Conservation (phyloP, 2,797 vertebrate species). For the Trachops cirrhosus region DNA sequence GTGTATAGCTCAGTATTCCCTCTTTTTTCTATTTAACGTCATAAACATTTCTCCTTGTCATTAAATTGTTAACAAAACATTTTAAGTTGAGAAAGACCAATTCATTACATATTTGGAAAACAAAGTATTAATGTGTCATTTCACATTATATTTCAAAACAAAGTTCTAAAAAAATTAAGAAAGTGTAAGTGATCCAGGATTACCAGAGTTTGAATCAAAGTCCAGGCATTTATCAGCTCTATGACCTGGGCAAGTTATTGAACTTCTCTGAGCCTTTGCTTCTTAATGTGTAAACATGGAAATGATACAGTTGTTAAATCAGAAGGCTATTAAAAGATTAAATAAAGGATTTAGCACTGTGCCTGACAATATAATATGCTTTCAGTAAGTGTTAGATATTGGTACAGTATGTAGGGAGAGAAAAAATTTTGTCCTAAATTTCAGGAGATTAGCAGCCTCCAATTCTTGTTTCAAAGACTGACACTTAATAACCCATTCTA, state of each 20-base stretch:
- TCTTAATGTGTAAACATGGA: neutral
- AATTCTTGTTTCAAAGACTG: neutral
- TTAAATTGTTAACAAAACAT: neutral
- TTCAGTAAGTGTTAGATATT: neutral
- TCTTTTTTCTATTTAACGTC: neutral
- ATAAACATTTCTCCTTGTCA: neutral
- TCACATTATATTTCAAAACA: neutral
- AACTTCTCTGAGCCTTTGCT: neutral
- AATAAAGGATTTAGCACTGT: neutral
- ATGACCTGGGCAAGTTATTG: neutral
- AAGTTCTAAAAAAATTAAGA: neutral
- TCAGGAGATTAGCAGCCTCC: neutral
- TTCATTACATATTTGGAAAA: neutral
- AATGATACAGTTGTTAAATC: neutral
- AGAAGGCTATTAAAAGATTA: neutral
- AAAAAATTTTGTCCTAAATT: neutral
- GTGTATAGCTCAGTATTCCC: neutral
- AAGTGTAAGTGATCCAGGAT: neutral
- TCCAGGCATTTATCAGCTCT: neutral
- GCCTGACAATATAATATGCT: neutral
- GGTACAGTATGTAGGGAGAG: neutral
- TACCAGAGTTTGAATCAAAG: neutral
- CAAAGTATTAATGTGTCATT: slow-evolving; percentile 7
- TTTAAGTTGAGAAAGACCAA: neutral
- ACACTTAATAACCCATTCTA: neutral